Evolutionary conservation across 2,797 vertebrate genomes (phyloP), one percentile per base, ranked within the genome.

Genomic region (Melopsittacus undulatus): DNA sequence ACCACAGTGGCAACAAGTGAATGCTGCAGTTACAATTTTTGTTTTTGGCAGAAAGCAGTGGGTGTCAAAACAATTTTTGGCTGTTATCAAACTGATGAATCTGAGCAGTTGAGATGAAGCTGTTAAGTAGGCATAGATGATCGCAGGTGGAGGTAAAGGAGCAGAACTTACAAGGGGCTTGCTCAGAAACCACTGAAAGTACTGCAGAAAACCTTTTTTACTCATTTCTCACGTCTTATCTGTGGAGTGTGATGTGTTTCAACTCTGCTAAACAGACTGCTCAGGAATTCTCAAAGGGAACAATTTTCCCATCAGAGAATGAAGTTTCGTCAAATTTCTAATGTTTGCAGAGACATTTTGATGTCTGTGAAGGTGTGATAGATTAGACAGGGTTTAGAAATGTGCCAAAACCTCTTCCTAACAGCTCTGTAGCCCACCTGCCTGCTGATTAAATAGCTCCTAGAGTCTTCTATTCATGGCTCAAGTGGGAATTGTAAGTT

Each of bases 71-170:
- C 45, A 92, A 87, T 95, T 89, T 95, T 94, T 95, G 62, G 73
- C 67, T 95, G 59, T 78, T 97, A 74, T 89, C 91, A 96, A 70
- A 88, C 54, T 93, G 92, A 95, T 93, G 56, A 95, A 96, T 66
- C 42, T 91, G 46, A 89, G 77, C 51, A 90, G 62, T 62, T 89
- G 51, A 63, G 63, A 80, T 81, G 83, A 94, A 93, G 76, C 90
- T 92, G 90, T 94, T 96, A 92, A 96, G 72, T 34, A 95, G 77
- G 70, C 46, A 91, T 19, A 36, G 49, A 38, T 20, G 7, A 85
- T 95, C 68, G 74, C 64, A 92, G 61, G 43, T 59, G 69, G 70
- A 86, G 75, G 42, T 43, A 92, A 79, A 92, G 64, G 17, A 90
- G 27, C 43, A 82, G 67, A 61, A 87, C 14, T 94, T 88, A 62